Conservation (phyloP, 1,140 invertebrate species). For the Hestina assimilis region DNA sequence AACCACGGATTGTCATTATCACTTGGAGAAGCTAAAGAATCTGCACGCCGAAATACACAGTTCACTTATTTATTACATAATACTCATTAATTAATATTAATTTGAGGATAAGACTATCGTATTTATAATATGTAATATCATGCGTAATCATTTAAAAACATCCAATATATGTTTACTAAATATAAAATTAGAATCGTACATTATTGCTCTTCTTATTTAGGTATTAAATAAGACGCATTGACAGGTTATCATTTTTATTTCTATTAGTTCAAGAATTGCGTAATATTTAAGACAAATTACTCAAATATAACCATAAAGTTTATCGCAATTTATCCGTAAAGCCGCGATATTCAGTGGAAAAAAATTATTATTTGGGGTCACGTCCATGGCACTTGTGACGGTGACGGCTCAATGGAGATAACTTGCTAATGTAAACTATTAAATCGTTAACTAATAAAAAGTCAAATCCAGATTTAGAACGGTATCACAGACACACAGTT, state of each 20-base stretch:
- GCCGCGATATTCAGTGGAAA: conserved; percentile 16
- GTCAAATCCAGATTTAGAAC: conserved; percentile 44
- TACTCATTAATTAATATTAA: no score
- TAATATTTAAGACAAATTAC: conserved; percentile 5
- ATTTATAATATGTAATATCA: no score
- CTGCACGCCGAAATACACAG: no score
- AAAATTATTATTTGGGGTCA: conserved; percentile 36
- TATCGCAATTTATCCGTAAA: conserved; percentile 22
- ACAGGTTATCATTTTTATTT: conserved; percentile 17
- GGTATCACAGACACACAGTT: not conserved
- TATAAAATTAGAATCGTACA: no score
- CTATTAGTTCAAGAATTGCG: conserved; percentile 25
- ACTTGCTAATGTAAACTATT: conserved; percentile 36
- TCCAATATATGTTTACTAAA: not conserved
- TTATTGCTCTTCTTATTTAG: no score
- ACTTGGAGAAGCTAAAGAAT: no score
- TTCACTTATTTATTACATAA: no score
- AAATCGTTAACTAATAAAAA: conserved; percentile 40
- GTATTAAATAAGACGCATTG: no score
- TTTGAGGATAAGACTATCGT: no score
- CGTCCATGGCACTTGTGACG: conserved; percentile 35
- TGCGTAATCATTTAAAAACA: no score
- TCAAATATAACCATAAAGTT: conserved; percentile 5
- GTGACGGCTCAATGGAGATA: conserved; percentile 34
- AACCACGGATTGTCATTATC: no score